phyloP scores from a whole-genome alignment of 2,888 invertebrate genomes.

The Mamestra brassicae region DNA sequence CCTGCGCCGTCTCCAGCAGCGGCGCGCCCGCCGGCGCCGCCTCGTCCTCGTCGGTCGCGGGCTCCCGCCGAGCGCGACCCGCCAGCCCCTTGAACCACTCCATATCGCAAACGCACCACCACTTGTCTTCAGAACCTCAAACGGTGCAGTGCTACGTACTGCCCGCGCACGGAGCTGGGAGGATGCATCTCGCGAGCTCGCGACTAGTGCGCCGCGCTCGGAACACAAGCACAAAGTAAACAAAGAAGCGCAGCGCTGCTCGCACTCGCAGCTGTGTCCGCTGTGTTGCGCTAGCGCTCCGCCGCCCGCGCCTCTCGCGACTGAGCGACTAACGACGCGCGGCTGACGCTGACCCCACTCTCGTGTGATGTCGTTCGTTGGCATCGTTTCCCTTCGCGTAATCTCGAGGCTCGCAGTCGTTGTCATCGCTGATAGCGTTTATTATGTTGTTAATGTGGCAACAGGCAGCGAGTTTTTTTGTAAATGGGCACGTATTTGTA shows the following conservation, averaged over 20 bases:
- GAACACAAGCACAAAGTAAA: constrained; percentile 62
- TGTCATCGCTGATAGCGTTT: constrained; percentile 59
- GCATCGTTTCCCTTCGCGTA: constrained; percentile 62
- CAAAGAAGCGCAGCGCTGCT: constrained; percentile 60
- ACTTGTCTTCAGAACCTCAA: constrained; percentile 35
- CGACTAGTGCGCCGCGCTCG: constrained; percentile 17
- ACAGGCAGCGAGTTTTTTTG: constrained; percentile 17
- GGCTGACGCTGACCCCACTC: constrained; percentile 48
- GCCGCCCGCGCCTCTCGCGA: constrained; percentile 61
- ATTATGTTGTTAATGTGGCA: constrained; percentile 52
- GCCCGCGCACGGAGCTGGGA: neutral
- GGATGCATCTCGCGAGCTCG: constrained; percentile 49
- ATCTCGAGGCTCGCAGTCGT: constrained; percentile 37
- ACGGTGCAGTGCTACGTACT: constrained; percentile 3
- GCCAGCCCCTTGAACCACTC: constrained; percentile 78
- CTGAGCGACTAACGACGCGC: constrained; percentile 36
- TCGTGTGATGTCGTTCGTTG: constrained; percentile 61
- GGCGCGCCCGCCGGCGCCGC: constrained; percentile 33
- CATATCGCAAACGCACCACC: constrained; percentile 68
- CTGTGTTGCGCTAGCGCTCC: constrained; percentile 58
- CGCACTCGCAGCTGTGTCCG: constrained; percentile 15
- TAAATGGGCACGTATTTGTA: constrained; percentile 5
- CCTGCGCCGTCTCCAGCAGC: constrained; percentile 92
- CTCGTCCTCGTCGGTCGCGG: constrained; percentile 40
- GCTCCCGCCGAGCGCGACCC: constrained; percentile 63